Conservation (phyloP, 30 jellyfish, hydroid and myxozoan species). For the Rhopilema esculentum region DNA sequence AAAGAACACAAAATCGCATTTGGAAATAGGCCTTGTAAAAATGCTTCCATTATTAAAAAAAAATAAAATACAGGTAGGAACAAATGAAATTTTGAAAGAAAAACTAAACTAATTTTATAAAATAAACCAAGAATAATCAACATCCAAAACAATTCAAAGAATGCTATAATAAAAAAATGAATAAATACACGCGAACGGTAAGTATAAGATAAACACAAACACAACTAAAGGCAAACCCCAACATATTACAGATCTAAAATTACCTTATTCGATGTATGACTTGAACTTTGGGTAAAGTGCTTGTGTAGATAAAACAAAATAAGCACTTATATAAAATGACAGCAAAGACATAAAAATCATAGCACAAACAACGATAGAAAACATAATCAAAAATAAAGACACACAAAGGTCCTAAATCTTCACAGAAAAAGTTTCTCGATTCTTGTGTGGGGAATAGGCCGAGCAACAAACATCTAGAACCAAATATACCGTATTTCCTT, state of each 20-base stretch:
- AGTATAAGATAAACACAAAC: background rate
- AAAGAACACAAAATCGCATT: too few relatives aligned
- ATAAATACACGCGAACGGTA: background rate
- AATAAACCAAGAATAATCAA: background rate
- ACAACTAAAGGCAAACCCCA: conserved; percentile 6
- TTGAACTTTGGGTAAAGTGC: conserved; percentile 69
- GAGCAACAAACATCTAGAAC: too few relatives aligned
- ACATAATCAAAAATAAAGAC: background rate
- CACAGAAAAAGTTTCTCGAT: too few relatives aligned
- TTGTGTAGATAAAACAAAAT: conserved; percentile 50
- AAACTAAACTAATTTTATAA: background rate
- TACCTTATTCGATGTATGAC: conserved; percentile 73
- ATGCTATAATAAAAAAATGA: background rate
- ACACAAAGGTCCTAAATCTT: too few relatives aligned
- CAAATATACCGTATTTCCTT: too few relatives aligned
- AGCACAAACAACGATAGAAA: conserved; percentile 1
- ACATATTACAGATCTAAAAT: conserved; percentile 13
- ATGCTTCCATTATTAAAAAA: too few relatives aligned
- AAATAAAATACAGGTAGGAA: too few relatives aligned
- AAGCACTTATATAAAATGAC: background rate
- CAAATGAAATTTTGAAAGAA: too few relatives aligned
- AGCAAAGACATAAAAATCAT: conserved; percentile 3
- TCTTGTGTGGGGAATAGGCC: too few relatives aligned
- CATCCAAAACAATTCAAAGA: background rate
- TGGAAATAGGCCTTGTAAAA: too few relatives aligned